These are phyloP conservation scores for Leiothrix lutea DNA, from an alignment of 2,113 vertebrate species.

Conservation along the genomic window DNA sequence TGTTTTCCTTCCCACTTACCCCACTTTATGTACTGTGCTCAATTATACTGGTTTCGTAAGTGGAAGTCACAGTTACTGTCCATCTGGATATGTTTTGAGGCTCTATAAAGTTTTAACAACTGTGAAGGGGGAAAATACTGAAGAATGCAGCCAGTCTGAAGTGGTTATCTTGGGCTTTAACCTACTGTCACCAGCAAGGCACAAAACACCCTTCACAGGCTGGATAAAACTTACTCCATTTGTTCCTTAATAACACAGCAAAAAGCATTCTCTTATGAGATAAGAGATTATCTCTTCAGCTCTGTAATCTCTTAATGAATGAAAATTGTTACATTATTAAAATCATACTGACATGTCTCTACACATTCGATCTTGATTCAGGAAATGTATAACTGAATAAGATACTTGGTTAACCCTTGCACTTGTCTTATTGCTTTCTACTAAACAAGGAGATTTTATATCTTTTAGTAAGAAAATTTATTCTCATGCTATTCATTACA, in stretches of 20 bases:
- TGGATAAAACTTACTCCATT: not conserved
- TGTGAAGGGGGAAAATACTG: not conserved
- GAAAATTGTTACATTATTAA: not conserved
- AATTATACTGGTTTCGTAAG: conserved; percentile 6
- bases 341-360: not conserved
- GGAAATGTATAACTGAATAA: not conserved
- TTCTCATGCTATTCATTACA: not conserved
- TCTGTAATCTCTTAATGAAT: not conserved
- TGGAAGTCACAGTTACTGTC: conserved; percentile 16
- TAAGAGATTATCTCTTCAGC: not conserved
- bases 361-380: not conserved
- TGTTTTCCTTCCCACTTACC: conserved; percentile 32
- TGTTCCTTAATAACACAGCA: not conserved
- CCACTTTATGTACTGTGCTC: conserved; percentile 18
- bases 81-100: conserved; percentile 15
- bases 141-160: conserved; percentile 33
- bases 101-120: conserved; percentile 26
- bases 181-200: not conserved
- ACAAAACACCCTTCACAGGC: not conserved
- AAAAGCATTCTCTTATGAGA: not conserved
- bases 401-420: not conserved
- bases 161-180: not conserved
- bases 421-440: not conserved
- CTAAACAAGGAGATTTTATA: not conserved
- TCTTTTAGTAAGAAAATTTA: not conserved